Base-by-base conservation (phyloP, 2,888 invertebrate species). In the Metalampra italica region DNA sequence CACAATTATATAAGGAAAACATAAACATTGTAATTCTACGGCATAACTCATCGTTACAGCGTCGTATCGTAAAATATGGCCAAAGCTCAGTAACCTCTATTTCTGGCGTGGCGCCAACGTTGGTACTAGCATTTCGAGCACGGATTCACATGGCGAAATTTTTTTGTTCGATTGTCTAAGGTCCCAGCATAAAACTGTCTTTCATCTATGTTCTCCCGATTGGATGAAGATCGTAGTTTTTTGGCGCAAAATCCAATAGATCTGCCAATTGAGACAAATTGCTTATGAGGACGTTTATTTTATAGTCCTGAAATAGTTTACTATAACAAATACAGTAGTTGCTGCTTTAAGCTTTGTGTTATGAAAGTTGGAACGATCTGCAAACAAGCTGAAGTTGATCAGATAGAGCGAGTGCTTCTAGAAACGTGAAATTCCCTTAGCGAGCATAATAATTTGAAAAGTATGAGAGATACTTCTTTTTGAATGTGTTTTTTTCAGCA, bases 41-140 rank as follows among this genome's bases (percentile, higher is more conserved):
- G 45, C 55, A 57, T 62, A 61, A 60, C 57, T 62, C 52, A 56
- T 55, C 48, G 57, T 60, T 57, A 62, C 57, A 47, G 46, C 50
- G 53, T 45, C 52, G 50, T 57, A 60, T 61, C 60, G 57, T 62
- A 61, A 66, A 66, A 66, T 66, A 64, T 62, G 56, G 55, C 51
- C 42, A 42, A 52, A 53, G 61, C 57, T 51, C 61, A 60, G 45
- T 60, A 65, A 57, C 58, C 55, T 49, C 47, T 48, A 37, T 30
- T 42, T 14, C 46, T 63, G 67, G 64, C 63, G 7, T 22, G n/a
- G 12, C 49, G 59, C 65, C 67, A 68, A 52, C 51, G 45, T 48
- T 50, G 39, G 43, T 13, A 36, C 46, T 43, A 46, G 37, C 22
- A 49, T 36, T 43, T 15, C 46, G 7, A 47, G 40, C 38, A 30